These are phyloP conservation scores for Hydrozoanthus gracilis DNA, from an alignment of 92 coral and sea anemone species.

Conservation along the genomic window DNA sequence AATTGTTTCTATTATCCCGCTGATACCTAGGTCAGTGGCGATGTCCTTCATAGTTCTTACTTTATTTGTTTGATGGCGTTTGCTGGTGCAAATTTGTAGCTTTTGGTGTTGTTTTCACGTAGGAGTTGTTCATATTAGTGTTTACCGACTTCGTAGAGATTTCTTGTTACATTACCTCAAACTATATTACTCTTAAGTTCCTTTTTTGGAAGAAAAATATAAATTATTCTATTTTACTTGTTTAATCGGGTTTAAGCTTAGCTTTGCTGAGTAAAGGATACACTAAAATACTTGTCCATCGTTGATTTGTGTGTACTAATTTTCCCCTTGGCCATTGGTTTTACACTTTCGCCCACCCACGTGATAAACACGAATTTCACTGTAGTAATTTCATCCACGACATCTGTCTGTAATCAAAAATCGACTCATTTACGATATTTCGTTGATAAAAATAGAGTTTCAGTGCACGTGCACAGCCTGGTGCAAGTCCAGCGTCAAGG, in stretches of 20 bases:
- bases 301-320: slow-evolving; percentile 92
- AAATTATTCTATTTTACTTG: neutral
- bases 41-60: too few relatives aligned
- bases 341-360: slow-evolving; percentile 95
- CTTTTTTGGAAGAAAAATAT: neutral
- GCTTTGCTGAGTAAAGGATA: slow-evolving; percentile 74
- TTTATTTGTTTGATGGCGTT: too few relatives aligned
- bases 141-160: too few relatives aligned
- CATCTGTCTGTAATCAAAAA: slow-evolving; percentile 71
- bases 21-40: too few relatives aligned
- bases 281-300: slow-evolving; percentile 81
- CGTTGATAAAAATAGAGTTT: neutral
- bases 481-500: too few relatives aligned
- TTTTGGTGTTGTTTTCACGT: too few relatives aligned
- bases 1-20: too few relatives aligned
- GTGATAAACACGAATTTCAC: slow-evolving; percentile 92
- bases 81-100: too few relatives aligned
- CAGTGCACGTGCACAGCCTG: too few relatives aligned
- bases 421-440: neutral
- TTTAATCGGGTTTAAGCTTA: neutral
- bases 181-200: too few relatives aligned
- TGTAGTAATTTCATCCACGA: slow-evolving; percentile 85
- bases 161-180: too few relatives aligned
- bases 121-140: too few relatives aligned
- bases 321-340: slow-evolving; percentile 93